Conservation (phyloP, 2,113 vertebrate genomes). For the Syngnathus scovelli region DNA sequence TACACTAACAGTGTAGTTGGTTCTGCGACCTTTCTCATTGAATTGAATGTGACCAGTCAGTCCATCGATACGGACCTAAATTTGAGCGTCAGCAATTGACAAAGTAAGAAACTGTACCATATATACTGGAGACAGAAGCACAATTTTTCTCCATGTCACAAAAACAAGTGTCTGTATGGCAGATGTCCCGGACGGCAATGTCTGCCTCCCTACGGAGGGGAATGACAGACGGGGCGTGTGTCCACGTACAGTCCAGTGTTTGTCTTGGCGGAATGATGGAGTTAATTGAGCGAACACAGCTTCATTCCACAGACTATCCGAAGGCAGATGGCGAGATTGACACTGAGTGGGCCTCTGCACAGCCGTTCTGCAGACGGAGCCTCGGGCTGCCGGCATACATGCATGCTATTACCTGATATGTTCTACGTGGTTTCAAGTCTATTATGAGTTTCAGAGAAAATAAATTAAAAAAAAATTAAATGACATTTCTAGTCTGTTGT, state of each 20-base stretch:
- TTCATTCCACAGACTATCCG: slow-evolving; percentile 62
- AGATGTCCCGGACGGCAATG: slow-evolving; percentile 18
- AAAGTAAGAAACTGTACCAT: background rate
- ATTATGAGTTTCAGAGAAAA: background rate
- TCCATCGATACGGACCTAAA: slow-evolving; percentile 89
- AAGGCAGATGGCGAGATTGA: slow-evolving; percentile 64
- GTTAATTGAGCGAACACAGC: slow-evolving; percentile 67
- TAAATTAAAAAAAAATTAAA: background rate
- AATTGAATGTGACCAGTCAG: slow-evolving; percentile 96
- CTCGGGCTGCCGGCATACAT: slow-evolving; percentile 23
- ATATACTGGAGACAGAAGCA: background rate
- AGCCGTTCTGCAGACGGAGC: slow-evolving; percentile 49
- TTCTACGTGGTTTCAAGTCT: background rate
- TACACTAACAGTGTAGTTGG: slow-evolving; percentile 91
- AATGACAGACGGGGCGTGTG: slow-evolving; percentile 46
- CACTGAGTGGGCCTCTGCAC: slow-evolving; percentile 53
- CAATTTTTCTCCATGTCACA: background rate
- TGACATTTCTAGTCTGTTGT: slow-evolving; percentile 5
- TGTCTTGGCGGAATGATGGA: slow-evolving; percentile 60
- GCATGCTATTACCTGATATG: slow-evolving; percentile 12
- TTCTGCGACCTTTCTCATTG: slow-evolving; percentile 92
- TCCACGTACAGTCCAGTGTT: slow-evolving; percentile 54
- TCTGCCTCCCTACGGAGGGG: slow-evolving; percentile 29
- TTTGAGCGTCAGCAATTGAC: slow-evolving; percentile 16
- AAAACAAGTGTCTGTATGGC: slow-evolving; percentile 25